Percentiles rank a stretch among this genome's conserved stretches.
phyloP scores from a whole-genome alignment of 2,888 invertebrate species.

The Thecophora atra region DNA sequence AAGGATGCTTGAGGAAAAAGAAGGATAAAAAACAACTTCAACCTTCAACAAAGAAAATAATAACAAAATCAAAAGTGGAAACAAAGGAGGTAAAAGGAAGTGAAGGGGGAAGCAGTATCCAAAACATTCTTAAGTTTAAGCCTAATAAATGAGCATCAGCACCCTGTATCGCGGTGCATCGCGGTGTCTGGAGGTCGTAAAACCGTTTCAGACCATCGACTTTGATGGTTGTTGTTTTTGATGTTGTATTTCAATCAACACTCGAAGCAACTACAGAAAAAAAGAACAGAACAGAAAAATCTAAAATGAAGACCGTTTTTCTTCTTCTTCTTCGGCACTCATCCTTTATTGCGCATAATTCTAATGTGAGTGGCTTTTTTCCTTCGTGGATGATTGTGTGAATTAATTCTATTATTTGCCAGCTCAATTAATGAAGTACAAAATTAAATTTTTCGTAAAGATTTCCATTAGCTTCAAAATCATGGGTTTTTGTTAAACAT shows the following conservation, averaged over 20 bases:
- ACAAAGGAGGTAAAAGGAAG: background rate
- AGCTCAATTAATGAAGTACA: slow-evolving; percentile 30
- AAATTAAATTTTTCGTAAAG: slow-evolving; percentile 33
- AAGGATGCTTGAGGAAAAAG: no score
- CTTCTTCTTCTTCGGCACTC: background rate
- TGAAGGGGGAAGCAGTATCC: background rate
- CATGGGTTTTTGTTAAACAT: no score
- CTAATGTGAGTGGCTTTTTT: slow-evolving; percentile 8
- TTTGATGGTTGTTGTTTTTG: no score
- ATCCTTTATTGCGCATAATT: slow-evolving; percentile 11
- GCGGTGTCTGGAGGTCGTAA: slow-evolving; percentile 15
- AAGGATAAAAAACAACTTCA: background rate
- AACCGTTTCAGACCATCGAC: slow-evolving; percentile 28
- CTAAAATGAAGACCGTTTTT: no score
- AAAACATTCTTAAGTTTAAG: background rate
- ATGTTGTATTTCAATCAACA: slow-evolving; percentile 40
- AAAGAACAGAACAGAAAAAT: no score
- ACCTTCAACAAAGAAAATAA: background rate
- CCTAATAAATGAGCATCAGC: background rate
- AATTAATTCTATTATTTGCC: background rate
- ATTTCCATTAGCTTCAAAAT: slow-evolving; percentile 6
- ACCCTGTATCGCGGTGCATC: slow-evolving; percentile 18
- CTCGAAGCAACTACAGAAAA: background rate
- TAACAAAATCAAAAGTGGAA: no score
- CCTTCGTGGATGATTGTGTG: slow-evolving; percentile 3